Conservation (phyloP, 1,140 invertebrate genomes). For the Drosophila mauritiana region DNA sequence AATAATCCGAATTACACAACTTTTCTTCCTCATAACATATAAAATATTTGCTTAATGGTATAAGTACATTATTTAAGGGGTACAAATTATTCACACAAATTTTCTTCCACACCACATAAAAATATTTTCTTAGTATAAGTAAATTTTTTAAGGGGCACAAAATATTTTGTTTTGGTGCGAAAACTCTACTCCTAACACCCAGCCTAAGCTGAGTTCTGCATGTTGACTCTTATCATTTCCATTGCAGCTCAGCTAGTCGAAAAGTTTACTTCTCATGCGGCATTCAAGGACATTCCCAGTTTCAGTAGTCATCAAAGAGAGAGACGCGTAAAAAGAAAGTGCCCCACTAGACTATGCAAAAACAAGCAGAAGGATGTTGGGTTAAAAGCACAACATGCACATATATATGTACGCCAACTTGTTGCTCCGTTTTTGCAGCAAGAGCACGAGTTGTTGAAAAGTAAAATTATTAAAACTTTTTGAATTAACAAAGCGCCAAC, state of each 20-base stretch:
- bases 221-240: constrained; percentile 12
- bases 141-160: background rate
- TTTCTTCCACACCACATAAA: too few relatives aligned
- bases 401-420: constrained; percentile 38
- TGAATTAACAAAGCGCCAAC: constrained; percentile 64
- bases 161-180: background rate
- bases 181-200: background rate
- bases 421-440: constrained; percentile 51
- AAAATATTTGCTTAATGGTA: too few relatives aligned
- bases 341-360: constrained; percentile 54
- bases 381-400: constrained; percentile 3
- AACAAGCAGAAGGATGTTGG: constrained; percentile 3
- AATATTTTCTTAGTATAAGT: too few relatives aligned
- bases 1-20: too few relatives aligned
- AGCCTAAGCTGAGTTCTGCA: background rate
- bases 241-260: background rate
- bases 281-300: constrained; percentile 26
- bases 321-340: constrained; percentile 14
- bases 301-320: constrained; percentile 20
- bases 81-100: background rate
- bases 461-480: constrained; percentile 79
- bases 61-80: background rate
- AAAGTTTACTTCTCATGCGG: constrained; percentile 19
- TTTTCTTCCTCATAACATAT: too few relatives aligned
- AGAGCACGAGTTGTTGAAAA: constrained; percentile 54